phyloP scores from a whole-genome alignment of 92 coral and sea anemone genomes.

The Umimayanthus kanabou region DNA sequence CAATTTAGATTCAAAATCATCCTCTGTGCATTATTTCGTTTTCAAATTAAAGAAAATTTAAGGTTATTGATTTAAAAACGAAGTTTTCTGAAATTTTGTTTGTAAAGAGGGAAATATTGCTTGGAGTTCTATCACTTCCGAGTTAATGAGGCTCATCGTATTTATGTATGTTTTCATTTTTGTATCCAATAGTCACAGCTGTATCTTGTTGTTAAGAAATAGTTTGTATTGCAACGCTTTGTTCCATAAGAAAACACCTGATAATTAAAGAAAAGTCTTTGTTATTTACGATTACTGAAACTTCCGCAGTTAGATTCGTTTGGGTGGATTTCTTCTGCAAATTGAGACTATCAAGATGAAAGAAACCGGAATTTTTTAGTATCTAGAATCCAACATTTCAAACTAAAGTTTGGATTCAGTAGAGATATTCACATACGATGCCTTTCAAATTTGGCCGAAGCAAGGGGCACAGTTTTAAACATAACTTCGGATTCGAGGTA shows the following conservation, averaged over 20 bases:
- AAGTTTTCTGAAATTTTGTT: background rate
- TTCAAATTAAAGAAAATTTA: background rate
- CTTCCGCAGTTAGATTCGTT: background rate
- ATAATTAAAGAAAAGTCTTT: slow-evolving; percentile 3
- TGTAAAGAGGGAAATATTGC: background rate
- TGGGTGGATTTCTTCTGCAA: background rate
- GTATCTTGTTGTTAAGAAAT: background rate
- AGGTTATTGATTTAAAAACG: background rate
- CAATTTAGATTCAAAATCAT: background rate
- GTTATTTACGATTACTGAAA: background rate
- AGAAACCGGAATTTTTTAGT: background rate
- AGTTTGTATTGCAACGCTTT: slow-evolving; percentile 13
- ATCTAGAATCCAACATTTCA: background rate
- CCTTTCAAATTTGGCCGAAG: slow-evolving; percentile 12
- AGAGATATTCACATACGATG: background rate
- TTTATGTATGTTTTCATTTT: background rate
- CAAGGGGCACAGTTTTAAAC: slow-evolving; percentile 13
- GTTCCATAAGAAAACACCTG: background rate
- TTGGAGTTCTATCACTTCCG: background rate
- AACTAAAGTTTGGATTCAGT: background rate
- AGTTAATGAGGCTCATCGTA: background rate
- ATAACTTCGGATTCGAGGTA: slow-evolving; percentile 20
- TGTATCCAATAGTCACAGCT: slow-evolving; percentile 5
- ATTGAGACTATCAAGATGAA: background rate
- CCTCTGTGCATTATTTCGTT: background rate